Evolutionary conservation across 2,888 invertebrate genomes (phyloP), one percentile per base, ranked within the genome.

Genomic region (Cynaeus angustus): DNA sequence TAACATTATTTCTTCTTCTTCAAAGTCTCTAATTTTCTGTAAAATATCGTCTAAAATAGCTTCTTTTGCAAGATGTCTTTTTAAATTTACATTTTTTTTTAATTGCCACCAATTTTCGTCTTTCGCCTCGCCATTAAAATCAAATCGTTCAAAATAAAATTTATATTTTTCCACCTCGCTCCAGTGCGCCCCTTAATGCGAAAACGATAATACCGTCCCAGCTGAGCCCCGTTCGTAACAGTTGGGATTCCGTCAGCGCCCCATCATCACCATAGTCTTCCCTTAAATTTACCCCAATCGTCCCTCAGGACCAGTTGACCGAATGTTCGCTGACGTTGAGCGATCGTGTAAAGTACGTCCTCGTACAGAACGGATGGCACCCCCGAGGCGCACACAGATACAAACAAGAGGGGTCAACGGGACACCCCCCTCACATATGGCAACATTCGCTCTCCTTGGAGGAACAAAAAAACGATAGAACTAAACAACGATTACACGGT

Each of bases 271-370:
- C 64, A 38, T 13, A 12, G 48, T 52, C 52, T 41, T 66, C 66
- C 70, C 66, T 53, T 64, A 52, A 66, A 58, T 65, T 56, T 58
- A 58, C 70, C 70, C 67, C 71, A 66, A 67, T 67, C 48, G 67
- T 79, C 79, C 81, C 81, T 52, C 59, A 75, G 79, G 81, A 70
- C 79, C 79, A 80, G 80, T 81, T 80, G 81, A 80, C 81, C 81
- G 81, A 81, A 80, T 81, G 81, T 81, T 79, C 78, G 72, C 75
- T 78, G 78, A 80, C 79, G 77, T 77, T 81, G 81, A 81, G 76
- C 78, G 80, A 81, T 81, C 78, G 76, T 68, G 68, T 69, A 66
- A 33, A 69, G 67, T 66, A 58, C 68, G 50, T 72, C 71, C 65
- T 67, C 72, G 59, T 38, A 45, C 45, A 53, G 43, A 50, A 21